Percentiles rank a stretch among this genome's conserved stretches.
Evolutionary conservation across 2,888 invertebrate genomes (phyloP).

Genomic region (Pristionchus fissidentatus): DNA sequence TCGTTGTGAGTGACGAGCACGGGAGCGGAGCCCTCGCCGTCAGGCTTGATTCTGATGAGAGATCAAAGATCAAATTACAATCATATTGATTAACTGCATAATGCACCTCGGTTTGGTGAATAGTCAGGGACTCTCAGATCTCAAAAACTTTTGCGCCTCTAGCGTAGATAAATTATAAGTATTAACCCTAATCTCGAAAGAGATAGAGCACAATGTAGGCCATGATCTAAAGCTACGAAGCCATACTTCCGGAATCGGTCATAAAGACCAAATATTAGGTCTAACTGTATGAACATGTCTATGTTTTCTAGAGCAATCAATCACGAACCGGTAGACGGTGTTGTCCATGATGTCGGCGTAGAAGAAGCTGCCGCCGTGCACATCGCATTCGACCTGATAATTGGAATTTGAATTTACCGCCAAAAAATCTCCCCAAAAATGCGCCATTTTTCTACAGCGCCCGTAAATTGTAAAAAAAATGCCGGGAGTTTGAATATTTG

Average conservation of each 20-base stretch:
- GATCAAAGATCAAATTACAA: too few relatives aligned
- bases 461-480: background rate
- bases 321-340: constrained; percentile 74
- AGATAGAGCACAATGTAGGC: too few relatives aligned
- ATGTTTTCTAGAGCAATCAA: background rate
- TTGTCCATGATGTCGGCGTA: constrained; percentile 91
- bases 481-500: background rate
- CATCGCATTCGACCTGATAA: constrained; percentile 80
- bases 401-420: background rate
- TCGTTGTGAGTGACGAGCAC: constrained; percentile 95
- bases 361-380: constrained; percentile 86
- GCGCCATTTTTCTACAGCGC: background rate
- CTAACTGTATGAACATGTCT: too few relatives aligned
- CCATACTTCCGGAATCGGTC: too few relatives aligned
- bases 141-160: too few relatives aligned
- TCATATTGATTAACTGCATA: too few relatives aligned
- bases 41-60: constrained; percentile 83
- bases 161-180: too few relatives aligned
- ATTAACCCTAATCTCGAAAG: too few relatives aligned
- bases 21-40: constrained; percentile 73
- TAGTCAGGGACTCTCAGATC: too few relatives aligned
- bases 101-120: too few relatives aligned
- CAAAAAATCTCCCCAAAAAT: background rate
- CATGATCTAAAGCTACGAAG: too few relatives aligned
- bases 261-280: too few relatives aligned